Percentiles rank a stretch among this genome's conserved stretches.
phyloP scores from a whole-genome alignment of 2,888 invertebrate species.

The Molanna angustata region DNA sequence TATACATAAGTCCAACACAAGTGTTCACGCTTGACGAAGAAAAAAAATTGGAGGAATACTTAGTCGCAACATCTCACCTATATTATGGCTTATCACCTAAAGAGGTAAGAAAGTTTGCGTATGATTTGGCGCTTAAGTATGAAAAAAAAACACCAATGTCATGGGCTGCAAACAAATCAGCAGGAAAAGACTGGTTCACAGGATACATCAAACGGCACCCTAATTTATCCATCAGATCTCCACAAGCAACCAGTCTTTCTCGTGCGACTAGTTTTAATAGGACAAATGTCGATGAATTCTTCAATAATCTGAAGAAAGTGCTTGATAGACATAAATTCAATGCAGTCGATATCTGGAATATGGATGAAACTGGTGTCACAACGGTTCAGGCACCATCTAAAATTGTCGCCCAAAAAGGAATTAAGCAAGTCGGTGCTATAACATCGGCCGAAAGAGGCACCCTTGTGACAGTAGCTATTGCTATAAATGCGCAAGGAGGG shows the following conservation, averaged over 20 bases:
- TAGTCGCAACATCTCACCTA: too few relatives aligned
- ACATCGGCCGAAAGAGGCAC: constrained; percentile 9
- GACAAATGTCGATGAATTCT: too few relatives aligned
- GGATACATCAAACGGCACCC: background rate
- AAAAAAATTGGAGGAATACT: constrained; percentile 2
- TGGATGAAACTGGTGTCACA: constrained; percentile 8
- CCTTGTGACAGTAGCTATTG: background rate
- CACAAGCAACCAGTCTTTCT: constrained; percentile 9
- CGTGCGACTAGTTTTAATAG: too few relatives aligned
- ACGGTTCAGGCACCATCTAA: background rate
- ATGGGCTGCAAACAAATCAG: background rate
- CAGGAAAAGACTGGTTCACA: background rate
- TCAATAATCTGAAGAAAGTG: background rate
- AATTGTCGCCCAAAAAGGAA: constrained; percentile 1
- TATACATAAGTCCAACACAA: too few relatives aligned
- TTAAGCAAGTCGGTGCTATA: constrained; percentile 6
- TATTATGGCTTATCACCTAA: too few relatives aligned
- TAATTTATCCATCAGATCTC: constrained; percentile 1
- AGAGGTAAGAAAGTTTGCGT: background rate
- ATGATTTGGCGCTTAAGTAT: background rate
- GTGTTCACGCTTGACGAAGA: background rate
- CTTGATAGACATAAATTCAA: background rate
- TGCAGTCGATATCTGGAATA: background rate
- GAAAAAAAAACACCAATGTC: background rate
- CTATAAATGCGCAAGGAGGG: background rate